These are phyloP conservation scores for Mactra quadrangularis DNA, from an alignment of 1,140 invertebrate species.

Conservation along the genomic window DNA sequence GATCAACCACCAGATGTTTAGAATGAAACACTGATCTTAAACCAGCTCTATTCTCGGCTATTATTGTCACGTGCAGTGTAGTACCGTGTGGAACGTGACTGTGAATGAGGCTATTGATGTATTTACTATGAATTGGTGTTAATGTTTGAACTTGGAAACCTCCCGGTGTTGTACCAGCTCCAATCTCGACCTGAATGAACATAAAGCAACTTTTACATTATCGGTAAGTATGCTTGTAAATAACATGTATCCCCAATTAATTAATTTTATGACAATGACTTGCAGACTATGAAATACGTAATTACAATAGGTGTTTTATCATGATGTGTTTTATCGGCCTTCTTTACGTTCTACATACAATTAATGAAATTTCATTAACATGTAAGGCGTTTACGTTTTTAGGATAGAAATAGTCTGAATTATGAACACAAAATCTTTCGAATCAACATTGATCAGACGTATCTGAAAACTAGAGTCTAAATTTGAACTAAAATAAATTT, in stretches of 20 bases:
- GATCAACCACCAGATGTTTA: conserved; percentile 36
- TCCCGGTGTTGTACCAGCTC: conserved; percentile 56
- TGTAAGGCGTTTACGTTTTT: not conserved
- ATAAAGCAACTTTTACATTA: not conserved
- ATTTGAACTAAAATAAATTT: too few relatives aligned
- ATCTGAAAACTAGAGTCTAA: too few relatives aligned
- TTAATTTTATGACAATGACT: too few relatives aligned
- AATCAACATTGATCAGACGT: too few relatives aligned
- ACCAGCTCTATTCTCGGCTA: conserved; percentile 59
- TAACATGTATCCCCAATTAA: conserved; percentile 7
- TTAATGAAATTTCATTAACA: not conserved
- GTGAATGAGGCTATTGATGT: conserved; percentile 13
- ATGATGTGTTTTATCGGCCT: not conserved
- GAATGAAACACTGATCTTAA: conserved; percentile 49
- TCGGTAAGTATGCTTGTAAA: too few relatives aligned
- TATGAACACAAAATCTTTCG: too few relatives aligned
- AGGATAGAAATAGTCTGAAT: too few relatives aligned
- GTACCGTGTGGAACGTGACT: conserved; percentile 43
- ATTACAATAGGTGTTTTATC: conserved; percentile 26
- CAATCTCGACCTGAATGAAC: conserved; percentile 6
- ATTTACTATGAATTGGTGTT: conserved; percentile 1
- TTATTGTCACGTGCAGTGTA: conserved; percentile 43
- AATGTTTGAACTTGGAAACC: conserved; percentile 56
- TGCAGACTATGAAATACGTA: too few relatives aligned
- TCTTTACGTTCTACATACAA: not conserved